These are phyloP conservation scores for Monodelphis domestica DNA, from an alignment of 2,797 vertebrate genomes.

Conservation along the genomic window DNA sequence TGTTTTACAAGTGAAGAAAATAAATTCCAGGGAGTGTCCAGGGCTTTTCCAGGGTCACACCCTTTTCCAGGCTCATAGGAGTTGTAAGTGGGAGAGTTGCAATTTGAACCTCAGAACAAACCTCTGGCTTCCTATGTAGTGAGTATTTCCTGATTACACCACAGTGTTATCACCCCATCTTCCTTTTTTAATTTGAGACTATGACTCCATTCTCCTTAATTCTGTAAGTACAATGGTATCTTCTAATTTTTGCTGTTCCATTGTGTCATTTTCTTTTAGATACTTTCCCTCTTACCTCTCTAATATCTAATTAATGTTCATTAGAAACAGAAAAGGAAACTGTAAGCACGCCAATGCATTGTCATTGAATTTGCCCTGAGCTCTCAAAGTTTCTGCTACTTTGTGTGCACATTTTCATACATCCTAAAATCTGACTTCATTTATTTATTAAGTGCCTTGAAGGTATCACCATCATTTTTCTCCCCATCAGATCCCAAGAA, in stretches of 20 bases:
- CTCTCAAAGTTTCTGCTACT: not conserved
- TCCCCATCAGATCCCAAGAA: too few species aligned
- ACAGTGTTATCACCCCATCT: not conserved
- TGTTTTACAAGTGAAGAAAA: not conserved
- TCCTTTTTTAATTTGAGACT: constrained; percentile 25
- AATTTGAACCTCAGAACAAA: not conserved
- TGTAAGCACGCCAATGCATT: not conserved
- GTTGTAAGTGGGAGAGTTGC: not conserved
- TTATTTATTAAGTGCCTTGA: not conserved
- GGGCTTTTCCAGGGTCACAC: not conserved
- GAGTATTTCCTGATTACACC: not conserved
- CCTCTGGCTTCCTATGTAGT: not conserved
- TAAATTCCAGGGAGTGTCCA: not conserved
- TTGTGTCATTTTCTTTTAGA: constrained; percentile 8
- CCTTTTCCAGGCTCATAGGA: not conserved
- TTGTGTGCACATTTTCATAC: not conserved
- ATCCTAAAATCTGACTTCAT: constrained; percentile 12
- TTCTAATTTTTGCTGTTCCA: not conserved
- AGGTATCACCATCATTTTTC: not conserved
- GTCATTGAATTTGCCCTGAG: not conserved
- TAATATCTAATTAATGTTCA: constrained; percentile 11
- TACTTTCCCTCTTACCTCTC: not conserved
- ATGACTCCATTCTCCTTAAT: not conserved
- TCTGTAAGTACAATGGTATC: not conserved
- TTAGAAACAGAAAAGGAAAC: not conserved